Evolutionary conservation across 2,797 vertebrate species (phyloP), one percentile per base, ranked within the genome.

Genomic region (Avahi laniger): DNA sequence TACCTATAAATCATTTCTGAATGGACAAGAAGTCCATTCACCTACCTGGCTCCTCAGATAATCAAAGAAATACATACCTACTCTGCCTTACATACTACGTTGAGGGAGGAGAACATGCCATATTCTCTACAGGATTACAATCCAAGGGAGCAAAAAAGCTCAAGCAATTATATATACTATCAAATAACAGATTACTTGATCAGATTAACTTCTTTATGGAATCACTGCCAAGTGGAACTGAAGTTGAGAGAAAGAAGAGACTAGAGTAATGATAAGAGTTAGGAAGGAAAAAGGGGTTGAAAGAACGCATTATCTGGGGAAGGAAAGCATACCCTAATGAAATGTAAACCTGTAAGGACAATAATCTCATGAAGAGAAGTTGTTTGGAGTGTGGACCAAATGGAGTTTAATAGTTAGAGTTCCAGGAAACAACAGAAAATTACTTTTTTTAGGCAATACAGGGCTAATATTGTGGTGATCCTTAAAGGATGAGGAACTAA

Each of bases 1-100:
- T 35, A 18, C 54, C 59, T 84, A 33, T 33, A 33, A 41, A 35
- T 76, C 81, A 72, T n/a, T 85, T 85, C 69, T 83, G 46, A 90
- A 89, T 50, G 26, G 30, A 76, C 17, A 67, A 83, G 61, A 18
- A 33, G 46, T 81, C 70, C 15, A 70, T 73, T 76, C 26, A 89
- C 75, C 43, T 35, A 15, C 26, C 24, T 76, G n/a, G 22, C 8
- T 91, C 50, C n/a, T 78, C 24, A 65, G 28, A 54, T 59, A 79
- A 70, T 28, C 18, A 69, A 54, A 65, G 28, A 93, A 61, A 54
- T 14, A 81, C 81, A 18, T 6, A 10, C 41, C 30, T 57, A 59
- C 35, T n/a, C 30, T 54, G 20, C 0, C 0, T 33, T 35, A 65
- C 30, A 35, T 5, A 35, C 11, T n/a, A 13, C 2, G 13, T 3